Percentiles rank a stretch among this genome's conserved stretches.
phyloP scores from a whole-genome alignment of 2,888 invertebrate genomes.

The Euzophera pinguis region DNA sequence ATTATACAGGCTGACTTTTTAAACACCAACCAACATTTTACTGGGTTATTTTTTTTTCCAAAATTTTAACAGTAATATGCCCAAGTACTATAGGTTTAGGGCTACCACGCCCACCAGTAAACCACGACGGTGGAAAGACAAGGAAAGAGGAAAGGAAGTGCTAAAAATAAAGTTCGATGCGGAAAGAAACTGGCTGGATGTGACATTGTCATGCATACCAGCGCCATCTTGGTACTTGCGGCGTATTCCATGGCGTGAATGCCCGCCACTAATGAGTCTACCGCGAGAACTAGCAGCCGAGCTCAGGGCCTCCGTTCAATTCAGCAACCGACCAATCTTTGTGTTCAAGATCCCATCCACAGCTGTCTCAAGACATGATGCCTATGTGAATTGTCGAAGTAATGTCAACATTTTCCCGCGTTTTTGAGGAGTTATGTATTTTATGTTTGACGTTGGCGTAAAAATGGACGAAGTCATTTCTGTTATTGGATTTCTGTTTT shows the following conservation, averaged over 20 bases:
- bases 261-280: slow-evolving; percentile 41
- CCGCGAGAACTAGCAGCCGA: slow-evolving; percentile 47
- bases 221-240: slow-evolving; percentile 63
- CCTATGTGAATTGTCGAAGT: slow-evolving; percentile 6
- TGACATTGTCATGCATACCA: slow-evolving; percentile 49
- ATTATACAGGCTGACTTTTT: too few relatives aligned
- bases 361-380: slow-evolving; percentile 31
- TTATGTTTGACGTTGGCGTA: background rate
- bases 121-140: slow-evolving; percentile 45
- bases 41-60: slow-evolving; percentile 46
- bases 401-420: slow-evolving; percentile 15
- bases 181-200: slow-evolving; percentile 45
- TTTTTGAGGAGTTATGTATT: background rate
- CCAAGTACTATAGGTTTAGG: slow-evolving; percentile 70
- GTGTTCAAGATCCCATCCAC: slow-evolving; percentile 46
- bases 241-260: slow-evolving; percentile 62
- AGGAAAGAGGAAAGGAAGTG: slow-evolving; percentile 45
- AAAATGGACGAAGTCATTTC: background rate
- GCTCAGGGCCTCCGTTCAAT: slow-evolving; percentile 47
- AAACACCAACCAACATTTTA: too few relatives aligned
- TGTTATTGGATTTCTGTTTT: background rate
- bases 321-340: slow-evolving; percentile 47
- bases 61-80: slow-evolving; percentile 69
- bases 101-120: slow-evolving; percentile 58
- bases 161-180: slow-evolving; percentile 38